phyloP scores from a whole-genome alignment of 1,140 invertebrate genomes.

The Drosophila biarmipes region DNA sequence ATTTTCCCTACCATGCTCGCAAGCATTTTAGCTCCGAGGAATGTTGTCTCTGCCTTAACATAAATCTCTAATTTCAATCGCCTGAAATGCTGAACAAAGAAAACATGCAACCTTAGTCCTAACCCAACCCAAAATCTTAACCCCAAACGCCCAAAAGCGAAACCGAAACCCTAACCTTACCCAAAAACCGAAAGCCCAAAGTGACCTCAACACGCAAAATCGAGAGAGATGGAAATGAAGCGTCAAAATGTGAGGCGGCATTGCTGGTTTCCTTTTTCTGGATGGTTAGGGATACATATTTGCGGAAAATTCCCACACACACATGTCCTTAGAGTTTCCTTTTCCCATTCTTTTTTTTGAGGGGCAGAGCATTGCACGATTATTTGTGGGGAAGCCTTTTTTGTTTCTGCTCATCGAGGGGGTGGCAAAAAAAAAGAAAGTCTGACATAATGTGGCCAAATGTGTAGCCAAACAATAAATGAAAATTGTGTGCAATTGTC shows the following conservation, averaged over 20 bases:
- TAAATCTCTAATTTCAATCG: conserved; percentile 45
- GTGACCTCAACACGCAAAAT: conserved; percentile 48
- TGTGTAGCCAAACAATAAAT: conserved; percentile 83
- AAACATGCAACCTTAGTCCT: conserved; percentile 39
- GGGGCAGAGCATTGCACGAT: conserved; percentile 54
- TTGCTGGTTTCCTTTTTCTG: conserved; percentile 31
- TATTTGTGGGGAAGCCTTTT: conserved; percentile 53
- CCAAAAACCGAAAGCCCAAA: conserved; percentile 31
- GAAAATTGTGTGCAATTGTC: conserved; percentile 83
- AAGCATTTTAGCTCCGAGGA: conserved; percentile 2
- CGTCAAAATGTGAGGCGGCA: conserved; percentile 48
- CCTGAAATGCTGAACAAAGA: conserved; percentile 38
- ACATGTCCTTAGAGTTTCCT: conserved; percentile 23
- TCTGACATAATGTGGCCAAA: conserved; percentile 78
- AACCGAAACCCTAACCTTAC: conserved; percentile 6
- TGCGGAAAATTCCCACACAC: conserved; percentile 4
- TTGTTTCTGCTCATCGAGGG: conserved; percentile 36
- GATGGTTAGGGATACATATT: conserved; percentile 17
- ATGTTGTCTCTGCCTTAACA: conserved; percentile 29
- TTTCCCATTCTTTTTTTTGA: conserved; percentile 6
- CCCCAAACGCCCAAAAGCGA: conserved; percentile 16
- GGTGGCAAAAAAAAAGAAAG: conserved; percentile 8
- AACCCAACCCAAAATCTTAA: conserved; percentile 21
- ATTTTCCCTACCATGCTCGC: background rate
- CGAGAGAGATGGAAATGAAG: conserved; percentile 45